Evolutionary conservation across 1,140 invertebrate species (phyloP).

Genomic region (Spodoptera frugiperda): DNA sequence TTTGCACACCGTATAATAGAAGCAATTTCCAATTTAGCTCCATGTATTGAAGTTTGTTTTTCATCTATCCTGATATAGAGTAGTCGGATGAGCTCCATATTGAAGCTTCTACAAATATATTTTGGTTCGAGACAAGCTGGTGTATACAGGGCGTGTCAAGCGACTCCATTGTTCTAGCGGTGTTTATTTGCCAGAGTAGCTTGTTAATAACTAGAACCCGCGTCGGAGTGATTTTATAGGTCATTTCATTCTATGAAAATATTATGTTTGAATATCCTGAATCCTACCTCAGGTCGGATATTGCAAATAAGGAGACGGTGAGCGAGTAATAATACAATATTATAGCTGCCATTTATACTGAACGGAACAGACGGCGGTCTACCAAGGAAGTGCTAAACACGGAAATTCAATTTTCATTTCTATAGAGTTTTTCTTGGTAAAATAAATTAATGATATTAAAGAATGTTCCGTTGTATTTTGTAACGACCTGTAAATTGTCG

Average conservation of each 20-base stretch:
- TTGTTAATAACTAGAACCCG: background rate
- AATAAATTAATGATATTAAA: conserved; percentile 13
- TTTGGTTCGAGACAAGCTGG: conserved; percentile 4
- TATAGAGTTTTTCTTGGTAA: conserved; percentile 1
- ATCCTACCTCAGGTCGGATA: conserved; percentile 27
- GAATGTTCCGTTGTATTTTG: background rate
- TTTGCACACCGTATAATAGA: conserved; percentile 8
- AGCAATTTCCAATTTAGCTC: conserved; percentile 32
- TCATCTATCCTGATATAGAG: conserved; percentile 26
- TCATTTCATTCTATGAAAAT: conserved; percentile 18
- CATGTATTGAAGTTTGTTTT: conserved; percentile 31
- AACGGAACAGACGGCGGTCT: conserved; percentile 25
- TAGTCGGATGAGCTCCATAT: conserved; percentile 22
- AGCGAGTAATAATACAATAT: conserved; percentile 38
- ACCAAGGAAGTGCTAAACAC: conserved; percentile 13
- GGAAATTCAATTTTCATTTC: conserved; percentile 36
- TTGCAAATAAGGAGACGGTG: conserved; percentile 38
- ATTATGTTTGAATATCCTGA: conserved; percentile 13
- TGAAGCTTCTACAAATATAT: conserved; percentile 23
- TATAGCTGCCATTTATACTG: conserved; percentile 37
- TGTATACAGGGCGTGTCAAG: background rate
- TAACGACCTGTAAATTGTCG: background rate
- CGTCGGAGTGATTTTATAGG: background rate
- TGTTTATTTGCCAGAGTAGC: background rate
- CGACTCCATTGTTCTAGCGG: background rate